Evolutionary conservation across 2,888 invertebrate genomes (phyloP), one percentile per base, ranked within the genome.

Genomic region (Dicyrtoma fusca): DNA sequence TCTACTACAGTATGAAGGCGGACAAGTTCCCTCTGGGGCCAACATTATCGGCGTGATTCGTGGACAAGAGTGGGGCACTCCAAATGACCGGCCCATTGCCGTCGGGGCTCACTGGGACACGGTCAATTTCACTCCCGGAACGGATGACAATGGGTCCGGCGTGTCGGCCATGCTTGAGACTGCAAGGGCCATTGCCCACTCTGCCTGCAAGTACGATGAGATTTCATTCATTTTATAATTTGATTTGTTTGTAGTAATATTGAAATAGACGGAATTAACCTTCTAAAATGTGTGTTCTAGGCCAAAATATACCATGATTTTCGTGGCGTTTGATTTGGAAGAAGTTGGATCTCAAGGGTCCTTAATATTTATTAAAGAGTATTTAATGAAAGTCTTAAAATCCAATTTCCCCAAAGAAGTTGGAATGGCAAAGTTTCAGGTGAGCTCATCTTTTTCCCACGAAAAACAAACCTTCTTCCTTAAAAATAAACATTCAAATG

Each of bases 71-170:
- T 82, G 82, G 81, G 81, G 82, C 1, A 82, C 82, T 0, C 66
- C 79, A 13, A 78, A 80, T 34, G 83, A 83, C 74, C 74, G 77
- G 57, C 83, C 83, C 1, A 69, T 82, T 23, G 75, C 83, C 6
- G 76, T 83, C 13, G 83, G 83, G 8, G 83, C 83, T 5, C 83
- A 83, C 76, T 82, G 82, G 78, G 83, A 83, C 73, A 83, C 83
- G 2, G 82, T 82, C 0, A 77, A 80, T 26, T 79, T 80, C 59
- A 64, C 64, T n/a, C 81, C 79, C 8, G 79, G 80, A 14, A 80
- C 79, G 5, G 79, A 83, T 76, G 83, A 83, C 74, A 83, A 83
- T 79, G 83, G 83, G 10, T 82, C 82, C 10, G 83, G 83, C n/a
- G 77, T 83, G 61, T 79, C 82, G 4, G 82, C 82, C 0, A 80